A percentile compares a stretch with the other conserved stretches of the same genome.
phyloP scores from a whole-genome alignment of 2,113 vertebrate genomes.

The Sylvilagus bachmani region DNA sequence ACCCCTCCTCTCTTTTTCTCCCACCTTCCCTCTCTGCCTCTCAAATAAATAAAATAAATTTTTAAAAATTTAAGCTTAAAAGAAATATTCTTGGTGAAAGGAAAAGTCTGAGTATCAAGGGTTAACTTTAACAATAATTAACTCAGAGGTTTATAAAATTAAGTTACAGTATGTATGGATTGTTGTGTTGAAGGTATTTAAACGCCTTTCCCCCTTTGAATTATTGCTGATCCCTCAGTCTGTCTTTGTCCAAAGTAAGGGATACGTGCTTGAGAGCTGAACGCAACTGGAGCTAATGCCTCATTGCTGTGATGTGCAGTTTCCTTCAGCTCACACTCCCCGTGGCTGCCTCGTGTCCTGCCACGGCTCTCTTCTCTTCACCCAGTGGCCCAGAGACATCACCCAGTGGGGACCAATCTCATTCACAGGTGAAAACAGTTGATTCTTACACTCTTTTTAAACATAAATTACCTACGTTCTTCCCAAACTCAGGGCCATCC shows the following conservation, averaged over 20 bases:
- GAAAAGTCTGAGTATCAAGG: neutral
- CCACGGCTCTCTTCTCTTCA: neutral
- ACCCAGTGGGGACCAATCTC: neutral
- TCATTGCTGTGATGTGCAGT: neutral
- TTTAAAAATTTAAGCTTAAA: too few relatives aligned
- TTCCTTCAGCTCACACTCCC: neutral
- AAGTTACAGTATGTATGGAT: neutral
- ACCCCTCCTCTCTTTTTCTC: too few relatives aligned
- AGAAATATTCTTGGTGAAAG: neutral
- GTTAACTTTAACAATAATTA: neutral
- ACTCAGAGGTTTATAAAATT: neutral
- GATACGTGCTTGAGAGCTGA: neutral
- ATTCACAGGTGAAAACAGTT: neutral
- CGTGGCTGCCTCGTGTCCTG: neutral
- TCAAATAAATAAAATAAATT: too few relatives aligned
- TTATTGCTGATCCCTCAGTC: neutral
- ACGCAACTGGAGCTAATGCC: neutral
- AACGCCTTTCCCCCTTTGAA: neutral
- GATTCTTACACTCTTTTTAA: neutral
- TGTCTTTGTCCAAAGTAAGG: neutral
- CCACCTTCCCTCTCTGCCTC: too few relatives aligned
- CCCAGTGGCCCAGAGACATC: neutral
- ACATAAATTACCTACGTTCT: neutral
- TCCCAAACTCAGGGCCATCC: neutral
- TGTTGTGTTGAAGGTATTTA: neutral